Evolutionary conservation across 1,140 invertebrate species (phyloP).

Genomic region (Pseudomyrmex sp.): DNA sequence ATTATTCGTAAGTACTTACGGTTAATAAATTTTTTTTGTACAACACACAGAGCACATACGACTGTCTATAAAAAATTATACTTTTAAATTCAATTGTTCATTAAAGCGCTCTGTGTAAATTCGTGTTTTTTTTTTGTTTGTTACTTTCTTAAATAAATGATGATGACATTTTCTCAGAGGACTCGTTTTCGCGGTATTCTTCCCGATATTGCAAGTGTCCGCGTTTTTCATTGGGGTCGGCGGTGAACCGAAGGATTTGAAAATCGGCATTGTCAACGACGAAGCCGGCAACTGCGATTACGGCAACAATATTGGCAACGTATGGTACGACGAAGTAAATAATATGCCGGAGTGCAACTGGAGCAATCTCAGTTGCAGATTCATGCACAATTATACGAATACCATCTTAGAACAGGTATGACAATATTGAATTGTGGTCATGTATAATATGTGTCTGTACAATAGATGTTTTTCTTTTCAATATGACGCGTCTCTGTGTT

Average conservation of each 20-base stretch:
- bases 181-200: conserved; percentile 91
- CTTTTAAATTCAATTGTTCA: too few relatives aligned
- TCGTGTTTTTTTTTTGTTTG: too few relatives aligned
- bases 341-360: conserved; percentile 82
- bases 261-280: conserved; percentile 91
- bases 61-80: too few relatives aligned
- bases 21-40: neutral
- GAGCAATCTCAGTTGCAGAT: conserved; percentile 87
- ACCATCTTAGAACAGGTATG: conserved; percentile 82
- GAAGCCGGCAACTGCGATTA: conserved; percentile 86
- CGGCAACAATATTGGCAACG: conserved; percentile 78
- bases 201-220: conserved; percentile 92
- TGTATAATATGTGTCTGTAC: too few relatives aligned
- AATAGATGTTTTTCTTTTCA: too few relatives aligned
- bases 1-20: conserved; percentile 74
- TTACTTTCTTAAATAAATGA: too few relatives aligned
- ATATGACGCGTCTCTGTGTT: neutral
- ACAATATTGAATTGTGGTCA: neutral
- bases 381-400: conserved; percentile 84
- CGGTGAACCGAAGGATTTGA: conserved; percentile 89
- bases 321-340: conserved; percentile 70
- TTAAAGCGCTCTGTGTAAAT: too few relatives aligned
- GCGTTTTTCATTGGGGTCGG: conserved; percentile 94
- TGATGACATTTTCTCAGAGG: conserved; percentile 86
- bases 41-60: too few relatives aligned